Evolutionary conservation across 2,797 vertebrate species (phyloP), one percentile per base, ranked within the genome.

Genomic region (Eupleurogrammus muticus): DNA sequence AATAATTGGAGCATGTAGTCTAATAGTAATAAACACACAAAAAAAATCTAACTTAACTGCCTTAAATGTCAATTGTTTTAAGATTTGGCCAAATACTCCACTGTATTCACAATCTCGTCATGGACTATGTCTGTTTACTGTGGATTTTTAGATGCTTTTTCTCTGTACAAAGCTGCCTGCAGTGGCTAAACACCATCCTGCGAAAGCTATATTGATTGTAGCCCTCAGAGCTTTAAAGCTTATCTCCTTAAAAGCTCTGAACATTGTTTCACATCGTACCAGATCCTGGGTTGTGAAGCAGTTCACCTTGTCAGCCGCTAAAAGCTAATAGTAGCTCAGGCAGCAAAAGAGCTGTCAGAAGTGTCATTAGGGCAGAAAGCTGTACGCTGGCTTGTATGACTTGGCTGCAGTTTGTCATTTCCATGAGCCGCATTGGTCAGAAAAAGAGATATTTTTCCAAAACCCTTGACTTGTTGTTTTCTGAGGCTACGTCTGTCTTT

Each of bases 381-480:
- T 57, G 21, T 24, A 35, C 5, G n/a, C n/a, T 5, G 1, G 17
- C 21, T 19, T 34, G 23, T 8, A 28, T 49, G 7, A 19, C 9
- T 3, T 14, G 17, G 9, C 47, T 38, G 17, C 16, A 40, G 47
- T 48, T 38, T 40, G 11, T 54, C 32, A 54, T 32, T 46, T 12
- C 40, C 16, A 13, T 20, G 14, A 34, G 9, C 47, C 4, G 47
- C 5, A 42, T 14, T 42, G 5, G 4, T 42, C 38, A 21, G 47
- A 49, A 21, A 49, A 49, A 21, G 1, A 50, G 49, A 12, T 28
- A 34, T 48, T 32, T 48, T 13, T 35, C 23, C 8, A 42, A 14
- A 36, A 9, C 51, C 7, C 66, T 52, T 24, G 52, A 5, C 66
- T 79, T 79, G 66, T 75, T 70, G 54, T 69, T 63, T 23, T 63